A percentile compares a stretch with the other conserved stretches of the same genome.
Evolutionary conservation across 2,113 vertebrate species (phyloP).

Genomic region (Trichechus manatus): DNA sequence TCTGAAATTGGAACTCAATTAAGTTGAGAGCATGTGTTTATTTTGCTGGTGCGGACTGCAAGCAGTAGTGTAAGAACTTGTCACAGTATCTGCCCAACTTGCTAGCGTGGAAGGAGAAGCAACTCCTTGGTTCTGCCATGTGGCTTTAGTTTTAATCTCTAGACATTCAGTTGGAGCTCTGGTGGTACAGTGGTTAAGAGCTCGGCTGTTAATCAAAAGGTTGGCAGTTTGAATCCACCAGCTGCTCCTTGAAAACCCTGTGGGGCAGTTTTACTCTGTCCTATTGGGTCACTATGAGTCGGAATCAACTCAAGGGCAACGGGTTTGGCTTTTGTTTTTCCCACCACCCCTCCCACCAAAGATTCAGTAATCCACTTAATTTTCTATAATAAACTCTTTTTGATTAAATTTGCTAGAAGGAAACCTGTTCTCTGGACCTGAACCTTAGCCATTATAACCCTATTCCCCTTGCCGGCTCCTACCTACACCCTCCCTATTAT

Average conservation of each 20-base stretch:
- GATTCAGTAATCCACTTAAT: background rate
- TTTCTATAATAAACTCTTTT: background rate
- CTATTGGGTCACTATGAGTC: too few relatives aligned
- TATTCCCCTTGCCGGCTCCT: background rate
- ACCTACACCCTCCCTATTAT: background rate
- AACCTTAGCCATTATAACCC: background rate
- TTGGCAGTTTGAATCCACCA: too few relatives aligned
- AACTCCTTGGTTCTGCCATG: background rate
- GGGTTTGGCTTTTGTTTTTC: too few relatives aligned
- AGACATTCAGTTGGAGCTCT: background rate
- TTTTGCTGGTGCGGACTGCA: background rate
- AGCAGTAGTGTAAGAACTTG: too few relatives aligned
- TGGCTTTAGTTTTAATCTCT: background rate
- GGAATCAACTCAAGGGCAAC: too few relatives aligned
- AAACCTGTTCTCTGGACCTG: background rate
- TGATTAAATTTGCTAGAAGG: slow-evolving; percentile 19
- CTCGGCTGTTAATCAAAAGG: too few relatives aligned
- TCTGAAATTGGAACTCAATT: background rate
- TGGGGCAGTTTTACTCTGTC: too few relatives aligned
- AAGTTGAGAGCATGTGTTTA: background rate
- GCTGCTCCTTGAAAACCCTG: too few relatives aligned
- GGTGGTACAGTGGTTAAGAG: too few relatives aligned
- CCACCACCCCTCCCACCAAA: background rate
- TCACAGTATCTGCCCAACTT: background rate
- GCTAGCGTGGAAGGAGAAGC: background rate